Evolutionary conservation across 2,888 invertebrate genomes (phyloP).

Genomic region (Lithophane semibrunnea): DNA sequence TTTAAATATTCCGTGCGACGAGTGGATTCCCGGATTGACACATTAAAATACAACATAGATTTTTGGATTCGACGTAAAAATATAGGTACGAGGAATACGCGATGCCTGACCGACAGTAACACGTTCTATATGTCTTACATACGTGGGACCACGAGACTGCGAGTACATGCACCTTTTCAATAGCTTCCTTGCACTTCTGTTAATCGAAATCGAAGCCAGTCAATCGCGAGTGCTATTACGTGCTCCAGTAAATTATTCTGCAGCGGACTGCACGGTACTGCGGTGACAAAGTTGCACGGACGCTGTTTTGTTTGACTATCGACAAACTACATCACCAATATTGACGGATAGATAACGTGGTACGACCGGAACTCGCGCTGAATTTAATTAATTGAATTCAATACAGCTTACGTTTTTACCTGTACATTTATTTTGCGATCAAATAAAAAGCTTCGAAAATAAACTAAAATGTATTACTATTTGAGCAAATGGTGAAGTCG

Average conservation of each 20-base stretch:
- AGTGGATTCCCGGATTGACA: conserved; percentile 24
- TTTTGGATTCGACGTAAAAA: conserved; percentile 41
- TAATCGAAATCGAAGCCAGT: conserved; percentile 35
- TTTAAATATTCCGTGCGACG: conserved; percentile 53
- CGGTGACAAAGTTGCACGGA: background rate
- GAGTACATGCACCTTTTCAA: conserved; percentile 13
- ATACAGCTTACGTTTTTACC: background rate
- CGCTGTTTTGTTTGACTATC: conserved; percentile 11
- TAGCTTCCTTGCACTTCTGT: conserved; percentile 15
- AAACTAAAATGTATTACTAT: background rate
- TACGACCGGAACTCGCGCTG: background rate
- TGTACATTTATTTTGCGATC: background rate
- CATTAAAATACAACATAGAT: conserved; percentile 37
- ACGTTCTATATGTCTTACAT: background rate
- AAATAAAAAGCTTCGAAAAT: background rate
- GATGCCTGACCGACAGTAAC: background rate
- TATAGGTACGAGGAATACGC: conserved; percentile 22
- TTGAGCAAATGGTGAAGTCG: background rate
- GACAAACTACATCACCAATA: background rate
- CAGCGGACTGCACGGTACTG: background rate
- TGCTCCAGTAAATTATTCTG: conserved; percentile 32
- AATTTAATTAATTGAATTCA: background rate
- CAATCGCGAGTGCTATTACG: conserved; percentile 25
- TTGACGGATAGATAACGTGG: background rate
- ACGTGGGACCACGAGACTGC: background rate